phyloP scores from a whole-genome alignment of 2,888 invertebrate genomes.

The Cosmorhoe ocellata region DNA sequence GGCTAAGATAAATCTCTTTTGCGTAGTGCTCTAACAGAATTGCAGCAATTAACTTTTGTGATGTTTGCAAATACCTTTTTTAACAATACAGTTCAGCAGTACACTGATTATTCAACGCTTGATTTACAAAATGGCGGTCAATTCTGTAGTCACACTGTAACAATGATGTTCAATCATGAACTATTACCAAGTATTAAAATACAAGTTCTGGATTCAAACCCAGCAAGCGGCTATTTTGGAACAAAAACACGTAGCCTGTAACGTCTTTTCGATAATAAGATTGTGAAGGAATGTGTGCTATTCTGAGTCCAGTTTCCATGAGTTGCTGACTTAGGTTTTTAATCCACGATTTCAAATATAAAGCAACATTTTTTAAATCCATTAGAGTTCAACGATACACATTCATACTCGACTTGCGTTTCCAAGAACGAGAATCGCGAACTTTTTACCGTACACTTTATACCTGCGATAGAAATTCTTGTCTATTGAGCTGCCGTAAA shows the following conservation, averaged over 20 bases:
- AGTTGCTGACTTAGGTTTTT: constrained; percentile 27
- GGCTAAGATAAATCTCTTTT: no score
- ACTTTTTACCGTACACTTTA: constrained; percentile 20
- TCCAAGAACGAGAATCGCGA: constrained; percentile 19
- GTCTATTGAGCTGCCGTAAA: constrained; percentile 11
- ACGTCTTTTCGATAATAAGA: constrained; percentile 62
- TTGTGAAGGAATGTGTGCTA: constrained; percentile 49
- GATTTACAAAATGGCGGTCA: constrained; percentile 23
- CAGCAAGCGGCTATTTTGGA: constrained; percentile 45
- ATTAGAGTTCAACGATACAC: constrained; percentile 19
- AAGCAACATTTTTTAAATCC: constrained; percentile 11
- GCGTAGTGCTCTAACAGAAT: no score
- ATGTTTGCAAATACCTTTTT: no score
- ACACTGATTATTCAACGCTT: constrained; percentile 10
- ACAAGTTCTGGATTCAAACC: constrained; percentile 39
- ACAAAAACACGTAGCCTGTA: constrained; percentile 54
- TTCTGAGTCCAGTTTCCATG: constrained; percentile 44
- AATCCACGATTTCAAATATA: constrained; percentile 5
- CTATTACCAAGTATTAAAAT: constrained; percentile 34
- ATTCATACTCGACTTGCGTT: constrained; percentile 20
- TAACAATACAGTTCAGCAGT: no score
- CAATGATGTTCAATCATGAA: constrained; percentile 19
- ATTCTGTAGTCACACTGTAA: constrained; percentile 11
- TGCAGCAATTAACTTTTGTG: no score
- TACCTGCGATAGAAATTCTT: constrained; percentile 14